Evolutionary conservation across 2,888 invertebrate species (phyloP), one percentile per base, ranked within the genome.

Genomic region (Tubiluchus corallicola): DNA sequence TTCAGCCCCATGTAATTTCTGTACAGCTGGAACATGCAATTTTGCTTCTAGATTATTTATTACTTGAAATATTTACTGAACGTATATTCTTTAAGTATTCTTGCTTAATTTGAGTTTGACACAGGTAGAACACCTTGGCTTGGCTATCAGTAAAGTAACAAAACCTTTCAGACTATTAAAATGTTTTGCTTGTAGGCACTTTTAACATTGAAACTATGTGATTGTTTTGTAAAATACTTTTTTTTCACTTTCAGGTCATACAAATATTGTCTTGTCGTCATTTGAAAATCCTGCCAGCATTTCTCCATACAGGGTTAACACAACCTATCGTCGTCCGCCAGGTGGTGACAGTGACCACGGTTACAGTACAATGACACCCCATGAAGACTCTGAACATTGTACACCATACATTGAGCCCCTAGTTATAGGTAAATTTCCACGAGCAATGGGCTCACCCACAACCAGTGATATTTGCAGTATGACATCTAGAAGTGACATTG

Each of bases 311-410:
- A 76, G 82, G 49, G 79, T 85, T 48, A 77, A 82, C 39, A 80
- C 82, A 1, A 77, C 76, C 44, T 84, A 83, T 60, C 69, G 80
- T 37, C 72, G 82, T 20, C 66, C 64, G 3, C 74, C 77, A 40
- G 74, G 77, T 0, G 78, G 77, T 39, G 79, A 79, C 54, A 85
- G 83, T n/a, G 90, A 90, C 67, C 85, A 88, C 59, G 90, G 90
- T 2, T 90, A 90, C 64, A 85, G 84, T 2, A 85, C 85, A 0
- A 85, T 85, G 85, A 85, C 84, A 1, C 83, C 82, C 1, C 83
- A 84, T 54, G 84, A 85, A 57, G 84, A 84, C 58, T 82, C 81
- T 1, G 83, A 84, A 41, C 46, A 52, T 4, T 41, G 43, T 17
- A 37, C 42, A 5, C 50, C 52, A 17, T 53, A 53, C 42, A 48